Conservation (phyloP, 2,888 invertebrate genomes). For the Ophion costatus region DNA sequence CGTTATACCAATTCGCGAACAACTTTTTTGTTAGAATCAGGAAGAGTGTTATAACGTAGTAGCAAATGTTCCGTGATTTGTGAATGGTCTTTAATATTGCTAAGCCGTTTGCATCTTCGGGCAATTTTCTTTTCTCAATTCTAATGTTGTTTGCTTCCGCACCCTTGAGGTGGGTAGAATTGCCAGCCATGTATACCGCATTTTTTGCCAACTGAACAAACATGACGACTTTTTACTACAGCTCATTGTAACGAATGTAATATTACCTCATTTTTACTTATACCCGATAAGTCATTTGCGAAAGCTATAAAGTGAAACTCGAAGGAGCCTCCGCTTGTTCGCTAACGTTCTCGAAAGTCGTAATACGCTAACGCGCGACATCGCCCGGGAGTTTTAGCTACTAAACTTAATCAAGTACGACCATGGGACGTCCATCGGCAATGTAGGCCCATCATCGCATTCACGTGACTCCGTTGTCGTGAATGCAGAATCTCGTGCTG, state of each 20-base stretch:
- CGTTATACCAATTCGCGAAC: too few relatives aligned
- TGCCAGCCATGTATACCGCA: not conserved
- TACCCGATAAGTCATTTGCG: conserved; percentile 66
- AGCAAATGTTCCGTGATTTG: too few relatives aligned
- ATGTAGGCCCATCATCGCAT: conserved; percentile 26
- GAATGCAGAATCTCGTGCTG: conserved; percentile 11
- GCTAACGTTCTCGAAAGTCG: conserved; percentile 73
- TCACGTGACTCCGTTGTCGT: conserved; percentile 24
- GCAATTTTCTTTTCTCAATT: too few relatives aligned
- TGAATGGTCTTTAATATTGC: too few relatives aligned
- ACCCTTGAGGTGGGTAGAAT: not conserved
- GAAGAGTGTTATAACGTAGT: too few relatives aligned
- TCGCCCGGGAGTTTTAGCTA: conserved; percentile 61
- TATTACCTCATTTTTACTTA: conserved; percentile 30
- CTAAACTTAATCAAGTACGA: conserved; percentile 76
- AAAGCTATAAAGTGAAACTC: conserved; percentile 70
- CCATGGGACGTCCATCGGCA: conserved; percentile 62
- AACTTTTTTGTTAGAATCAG: too few relatives aligned
- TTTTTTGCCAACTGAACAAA: conserved; percentile 3
- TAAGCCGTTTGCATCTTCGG: too few relatives aligned
- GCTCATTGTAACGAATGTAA: too few relatives aligned
- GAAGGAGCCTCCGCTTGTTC: conserved; percentile 29
- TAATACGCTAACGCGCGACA: conserved; percentile 75
- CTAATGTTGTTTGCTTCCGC: too few relatives aligned
- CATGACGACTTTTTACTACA: not conserved